phyloP scores from a whole-genome alignment of 2,888 invertebrate genomes.

The Carterocephalus palaemon region DNA sequence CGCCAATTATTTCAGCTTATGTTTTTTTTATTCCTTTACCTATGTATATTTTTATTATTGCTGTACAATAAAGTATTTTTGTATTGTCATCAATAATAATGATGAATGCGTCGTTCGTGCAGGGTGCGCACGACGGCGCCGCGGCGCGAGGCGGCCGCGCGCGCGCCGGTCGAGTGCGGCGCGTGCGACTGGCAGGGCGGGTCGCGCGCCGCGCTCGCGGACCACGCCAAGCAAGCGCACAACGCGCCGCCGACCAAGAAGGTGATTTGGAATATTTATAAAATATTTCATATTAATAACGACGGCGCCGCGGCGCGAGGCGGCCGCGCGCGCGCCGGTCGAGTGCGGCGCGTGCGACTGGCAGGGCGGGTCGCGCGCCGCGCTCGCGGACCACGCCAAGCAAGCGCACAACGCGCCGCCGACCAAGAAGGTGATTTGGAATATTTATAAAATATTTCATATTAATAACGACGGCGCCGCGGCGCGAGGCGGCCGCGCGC shows the following conservation, averaged over 20 bases:
- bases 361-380: constrained; percentile 68
- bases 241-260: constrained; percentile 45
- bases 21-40: no score
- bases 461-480: not conserved
- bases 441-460: no score
- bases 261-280: no score
- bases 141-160: constrained; percentile 12
- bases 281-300: no score
- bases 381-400: constrained; percentile 82
- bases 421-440: no score
- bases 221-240: no score
- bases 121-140: not conserved
- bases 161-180: constrained; percentile 66
- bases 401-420: constrained; percentile 54
- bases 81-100: no score
- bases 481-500: constrained; percentile 23
- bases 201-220: constrained; percentile 80
- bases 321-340: constrained; percentile 51
- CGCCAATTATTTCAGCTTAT: no score
- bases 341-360: constrained; percentile 54
- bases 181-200: constrained; percentile 42
- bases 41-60: no score
- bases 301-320: not conserved
- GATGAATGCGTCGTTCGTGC: not conserved
- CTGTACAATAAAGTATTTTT: no score